Evolutionary conservation across 2,797 vertebrate species (phyloP).

Genomic region (Alfaro cultratus): DNA sequence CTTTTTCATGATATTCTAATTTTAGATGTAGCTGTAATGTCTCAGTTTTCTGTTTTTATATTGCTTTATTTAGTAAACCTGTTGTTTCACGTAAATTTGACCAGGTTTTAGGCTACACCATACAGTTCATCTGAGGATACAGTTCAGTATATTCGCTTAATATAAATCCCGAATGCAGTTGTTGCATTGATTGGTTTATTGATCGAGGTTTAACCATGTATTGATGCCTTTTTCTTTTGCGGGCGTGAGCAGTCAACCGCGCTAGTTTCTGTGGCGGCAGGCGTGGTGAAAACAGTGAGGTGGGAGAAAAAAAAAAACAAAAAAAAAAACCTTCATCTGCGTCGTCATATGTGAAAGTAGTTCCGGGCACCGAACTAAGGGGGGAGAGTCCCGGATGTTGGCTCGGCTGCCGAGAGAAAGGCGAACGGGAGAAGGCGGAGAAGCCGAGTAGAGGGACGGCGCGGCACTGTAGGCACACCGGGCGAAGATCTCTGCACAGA

Average conservation of each 20-base stretch:
- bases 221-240: constrained; percentile 25
- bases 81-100: not conserved
- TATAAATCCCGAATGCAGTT: not conserved
- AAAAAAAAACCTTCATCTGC: constrained; percentile 41
- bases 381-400: constrained; percentile 84
- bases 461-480: constrained; percentile 80
- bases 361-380: constrained; percentile 75
- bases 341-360: constrained; percentile 79
- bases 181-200: constrained; percentile 6
- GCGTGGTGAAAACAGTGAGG: constrained; percentile 27
- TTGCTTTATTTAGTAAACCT: not conserved
- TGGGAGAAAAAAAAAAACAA: not conserved
- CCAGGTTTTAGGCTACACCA: not conserved
- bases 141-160: not conserved
- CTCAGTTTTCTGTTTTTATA: not conserved
- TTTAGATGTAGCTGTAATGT: not conserved
- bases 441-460: constrained; percentile 76
- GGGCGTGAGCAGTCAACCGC: constrained; percentile 48
- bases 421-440: constrained; percentile 83
- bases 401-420: constrained; percentile 82
- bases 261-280: constrained; percentile 79
- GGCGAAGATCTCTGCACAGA: constrained; percentile 68
- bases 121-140: not conserved
- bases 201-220: not conserved
- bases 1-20: not conserved